Conservation (phyloP, 2,888 invertebrate genomes). For the Macrophya alboannulata region DNA sequence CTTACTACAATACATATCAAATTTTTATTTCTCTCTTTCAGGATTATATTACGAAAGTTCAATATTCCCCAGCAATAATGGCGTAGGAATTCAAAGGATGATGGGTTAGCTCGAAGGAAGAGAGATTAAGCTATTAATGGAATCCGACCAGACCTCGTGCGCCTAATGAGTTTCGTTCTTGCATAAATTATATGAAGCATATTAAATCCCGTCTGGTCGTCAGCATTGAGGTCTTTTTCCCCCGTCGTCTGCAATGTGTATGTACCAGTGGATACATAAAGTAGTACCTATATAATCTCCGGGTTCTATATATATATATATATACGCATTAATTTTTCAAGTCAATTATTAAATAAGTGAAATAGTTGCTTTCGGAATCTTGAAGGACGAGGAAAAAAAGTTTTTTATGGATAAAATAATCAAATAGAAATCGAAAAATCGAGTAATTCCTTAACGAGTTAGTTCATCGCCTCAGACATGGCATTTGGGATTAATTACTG, state of each 20-base stretch:
- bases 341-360: no score
- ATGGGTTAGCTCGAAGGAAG: slow-evolving; percentile 39
- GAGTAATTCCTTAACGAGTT: slow-evolving; percentile 8
- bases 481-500: slow-evolving; percentile 41
- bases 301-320: neutral
- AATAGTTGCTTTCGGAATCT: no score
- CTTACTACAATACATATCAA: neutral
- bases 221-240: neutral
- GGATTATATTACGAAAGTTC: slow-evolving; percentile 20
- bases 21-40: neutral
- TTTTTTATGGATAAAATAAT: neutral
- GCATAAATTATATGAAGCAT: slow-evolving; percentile 56
- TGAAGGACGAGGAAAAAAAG: neutral
- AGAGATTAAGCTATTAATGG: slow-evolving; percentile 51
- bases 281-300: neutral
- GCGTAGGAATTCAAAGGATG: slow-evolving; percentile 51
- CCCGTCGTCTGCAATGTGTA: neutral
- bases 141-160: slow-evolving; percentile 47
- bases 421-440: neutral
- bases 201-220: slow-evolving; percentile 47
- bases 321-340: no score
- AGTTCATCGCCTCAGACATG: neutral
- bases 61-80: slow-evolving; percentile 38
- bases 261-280: neutral
- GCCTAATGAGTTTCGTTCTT: slow-evolving; percentile 57